Evolutionary conservation across 1,140 invertebrate genomes (phyloP), one percentile per base, ranked within the genome.

Genomic region (Drosophila mojavensis): DNA sequence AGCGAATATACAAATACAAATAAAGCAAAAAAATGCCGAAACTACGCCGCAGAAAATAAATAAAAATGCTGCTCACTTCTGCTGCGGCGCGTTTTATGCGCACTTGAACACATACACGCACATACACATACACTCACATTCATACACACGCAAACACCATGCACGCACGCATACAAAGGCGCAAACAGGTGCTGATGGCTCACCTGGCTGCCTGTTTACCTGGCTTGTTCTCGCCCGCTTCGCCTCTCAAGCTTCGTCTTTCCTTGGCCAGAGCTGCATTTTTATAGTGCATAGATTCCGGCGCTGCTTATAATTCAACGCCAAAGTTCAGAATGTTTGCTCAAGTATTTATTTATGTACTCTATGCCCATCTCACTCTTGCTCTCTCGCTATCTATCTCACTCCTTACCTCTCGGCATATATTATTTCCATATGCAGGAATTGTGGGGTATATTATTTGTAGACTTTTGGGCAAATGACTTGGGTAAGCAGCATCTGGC

Each of bases 311-410:
- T 88, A 88, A 88, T 88, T 89, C 83, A 59, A 83, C 74, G 77
- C 73, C 69, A 77, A 69, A 89, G 84, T 88, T 89, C 84, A 83
- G 83, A 88, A 88, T 88, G 79, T 88, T 88, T 88, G 74, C 82
- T 88, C 83, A 89, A 88, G 84, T 88, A 88, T 89, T 88, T 88
- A 88, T 88, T 88, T 88, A 88, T 88, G 70, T 83, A 88, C 84
- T 80, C 53, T 55, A 47, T 30, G 10, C 67, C 28, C 28, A 30
- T 33, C 2, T 33, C 33, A 2, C 6, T 7, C 33, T 33, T 0
- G 6, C 33, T 33, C 9, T 1, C 33, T 9, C 33, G 5, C 33
- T 5, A 48, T 30, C 48, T 24, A 28, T 30, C 45, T 67, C 43
- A 41, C 28, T 20, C 50, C 56, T 45, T 64, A 55, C 51, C 51